Conservation (phyloP, 2,113 vertebrate species). For the Taxidea taxus region DNA sequence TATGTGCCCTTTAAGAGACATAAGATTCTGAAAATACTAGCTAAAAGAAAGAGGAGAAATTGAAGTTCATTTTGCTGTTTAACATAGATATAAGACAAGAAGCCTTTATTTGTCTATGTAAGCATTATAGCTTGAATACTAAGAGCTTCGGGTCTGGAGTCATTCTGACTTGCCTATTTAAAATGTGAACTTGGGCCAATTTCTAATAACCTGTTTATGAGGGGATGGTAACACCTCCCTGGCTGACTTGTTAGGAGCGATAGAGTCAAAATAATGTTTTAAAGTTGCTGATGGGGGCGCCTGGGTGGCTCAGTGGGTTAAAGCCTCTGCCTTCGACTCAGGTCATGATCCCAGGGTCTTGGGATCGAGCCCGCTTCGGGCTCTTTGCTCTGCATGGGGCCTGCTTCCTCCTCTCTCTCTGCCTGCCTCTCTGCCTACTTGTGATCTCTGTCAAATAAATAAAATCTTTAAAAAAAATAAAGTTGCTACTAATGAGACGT, state of each 20-base stretch:
- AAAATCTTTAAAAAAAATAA: no score
- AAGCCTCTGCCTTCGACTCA: no score
- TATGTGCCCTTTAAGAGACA: not conserved
- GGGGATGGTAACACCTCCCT: not conserved
- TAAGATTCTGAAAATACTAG: not conserved
- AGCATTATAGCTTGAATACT: not conserved
- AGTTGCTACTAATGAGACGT: not conserved
- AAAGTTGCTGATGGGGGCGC: no score
- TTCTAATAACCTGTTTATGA: not conserved
- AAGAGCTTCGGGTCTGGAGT: not conserved
- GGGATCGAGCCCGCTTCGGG: no score
- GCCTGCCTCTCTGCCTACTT: no score
- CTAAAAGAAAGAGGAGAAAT: not conserved
- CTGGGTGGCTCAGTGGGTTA: no score
- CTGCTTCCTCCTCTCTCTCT: no score
- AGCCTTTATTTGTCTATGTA: not conserved
- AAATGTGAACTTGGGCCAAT: not conserved
- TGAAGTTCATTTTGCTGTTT: conserved; percentile 6
- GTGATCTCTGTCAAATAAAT: no score
- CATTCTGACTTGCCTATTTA: not conserved
- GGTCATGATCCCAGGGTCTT: no score
- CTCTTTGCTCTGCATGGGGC: no score
- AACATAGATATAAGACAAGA: not conserved
- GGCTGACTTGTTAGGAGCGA: not conserved
- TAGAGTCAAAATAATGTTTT: not conserved